Evolutionary conservation across 2,797 vertebrate genomes (phyloP), one percentile per base, ranked within the genome.

Genomic region (Lophius americanus): DNA sequence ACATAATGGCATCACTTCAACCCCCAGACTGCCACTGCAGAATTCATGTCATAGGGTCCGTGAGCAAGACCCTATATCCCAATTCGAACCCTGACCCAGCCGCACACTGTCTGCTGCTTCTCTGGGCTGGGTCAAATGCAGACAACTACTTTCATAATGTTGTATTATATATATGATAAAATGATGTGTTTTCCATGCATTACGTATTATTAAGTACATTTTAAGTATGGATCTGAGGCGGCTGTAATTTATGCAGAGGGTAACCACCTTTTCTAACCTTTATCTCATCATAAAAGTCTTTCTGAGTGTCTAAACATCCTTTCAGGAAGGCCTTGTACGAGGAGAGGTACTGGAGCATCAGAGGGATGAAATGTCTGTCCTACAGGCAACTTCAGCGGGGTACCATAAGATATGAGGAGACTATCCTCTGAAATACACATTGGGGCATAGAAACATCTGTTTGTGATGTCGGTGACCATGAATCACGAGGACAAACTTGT

Each of bases 131-230:
- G 23, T 23, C 23, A 23, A 23, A 23, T 23, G 23, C 23, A 23
- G 23, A 23, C 1, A 23, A 23, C 23, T 23, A 23, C 23, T 23
- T 23, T 23, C 23, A 23, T 23, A 23, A 23, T 23, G 23, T 23
- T 23, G 23, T 23, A 23, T 2, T 23, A 23, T 23, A 23, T 1
- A 23, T 23, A 23, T 23, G 23, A 66, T 64, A 14, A 73, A 3
- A 42, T 62, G 52, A 60, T 58, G 54, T 58, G 33, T 59, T 85
- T 65, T 46, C 5, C 44, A 14, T 59, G 51, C 47, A 23, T 75
- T 68, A 47, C 56, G 57, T 66, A 66, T 73, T 35, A 69, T 81
- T 70, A 72, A 83, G 70, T 65, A 73, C 12, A 1, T 36, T 62
- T 6, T 55, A 43, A 61, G 63, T 67, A 56, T 7, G 44, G 42